Conservation (phyloP, 2,797 vertebrate genomes). For the Galagoides demidoff region DNA sequence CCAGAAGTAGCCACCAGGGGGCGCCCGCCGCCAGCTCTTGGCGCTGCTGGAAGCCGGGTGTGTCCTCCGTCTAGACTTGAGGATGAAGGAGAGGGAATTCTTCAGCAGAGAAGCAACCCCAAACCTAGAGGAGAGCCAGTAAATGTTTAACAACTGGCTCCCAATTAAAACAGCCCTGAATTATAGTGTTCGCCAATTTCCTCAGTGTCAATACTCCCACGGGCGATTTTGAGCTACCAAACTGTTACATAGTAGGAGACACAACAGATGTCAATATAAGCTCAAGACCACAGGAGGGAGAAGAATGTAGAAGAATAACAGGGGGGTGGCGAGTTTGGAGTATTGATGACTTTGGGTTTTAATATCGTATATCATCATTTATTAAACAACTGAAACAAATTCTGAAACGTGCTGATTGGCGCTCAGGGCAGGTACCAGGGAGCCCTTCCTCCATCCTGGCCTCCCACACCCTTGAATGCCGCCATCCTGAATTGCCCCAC, state of each 20-base stretch:
- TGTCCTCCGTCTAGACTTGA: too few relatives aligned
- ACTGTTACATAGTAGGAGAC: fast-evolving
- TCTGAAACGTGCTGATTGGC: background rate
- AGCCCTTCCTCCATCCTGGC: background rate
- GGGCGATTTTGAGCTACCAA: background rate
- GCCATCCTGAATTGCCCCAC: fast-evolving
- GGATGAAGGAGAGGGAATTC: too few relatives aligned
- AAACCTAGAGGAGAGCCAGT: fast-evolving
- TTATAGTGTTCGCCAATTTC: background rate
- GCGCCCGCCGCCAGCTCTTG: background rate
- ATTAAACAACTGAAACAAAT: background rate
- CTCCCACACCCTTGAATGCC: background rate
- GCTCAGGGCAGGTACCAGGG: fast-evolving
- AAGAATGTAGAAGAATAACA: background rate
- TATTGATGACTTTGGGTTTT: background rate
- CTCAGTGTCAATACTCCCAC: background rate
- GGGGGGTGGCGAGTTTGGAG: background rate
- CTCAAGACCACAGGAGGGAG: background rate
- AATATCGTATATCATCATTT: background rate
- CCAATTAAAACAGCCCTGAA: background rate
- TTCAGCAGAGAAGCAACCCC: fast-evolving
- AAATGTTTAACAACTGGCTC: background rate
- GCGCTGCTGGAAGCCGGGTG: fast-evolving
- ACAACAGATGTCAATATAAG: background rate
- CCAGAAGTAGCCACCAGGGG: constrained; percentile 52